phyloP scores from a whole-genome alignment of 1,140 invertebrate species.

The Drosophila hydei region DNA sequence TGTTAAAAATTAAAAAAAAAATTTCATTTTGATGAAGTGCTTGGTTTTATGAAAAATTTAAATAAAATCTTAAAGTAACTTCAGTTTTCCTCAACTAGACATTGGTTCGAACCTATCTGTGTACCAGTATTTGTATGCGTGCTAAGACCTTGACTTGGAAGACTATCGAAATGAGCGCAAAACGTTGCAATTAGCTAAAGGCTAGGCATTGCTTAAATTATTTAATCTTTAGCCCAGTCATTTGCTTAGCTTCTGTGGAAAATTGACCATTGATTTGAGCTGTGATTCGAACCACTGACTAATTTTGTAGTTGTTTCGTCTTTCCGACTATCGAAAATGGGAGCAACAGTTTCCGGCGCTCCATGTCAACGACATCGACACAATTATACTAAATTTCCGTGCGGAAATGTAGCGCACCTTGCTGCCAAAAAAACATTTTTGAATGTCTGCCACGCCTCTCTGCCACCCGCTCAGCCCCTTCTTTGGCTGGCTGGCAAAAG shows the following conservation, averaged over 20 bases:
- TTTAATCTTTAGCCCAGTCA: no score
- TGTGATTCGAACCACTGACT: not conserved
- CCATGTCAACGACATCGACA: constrained; percentile 70
- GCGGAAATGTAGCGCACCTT: constrained; percentile 55
- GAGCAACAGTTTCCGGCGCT: constrained; percentile 70
- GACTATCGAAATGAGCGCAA: not conserved
- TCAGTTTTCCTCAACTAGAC: no score
- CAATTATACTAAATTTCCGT: constrained; percentile 77
- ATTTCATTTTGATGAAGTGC: no score
- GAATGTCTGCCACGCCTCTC: constrained; percentile 3
- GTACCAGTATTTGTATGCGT: not conserved
- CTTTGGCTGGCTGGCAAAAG: constrained; percentile 56
- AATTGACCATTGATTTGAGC: no score
- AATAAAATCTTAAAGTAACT: no score
- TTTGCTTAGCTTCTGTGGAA: no score
- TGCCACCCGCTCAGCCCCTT: not conserved
- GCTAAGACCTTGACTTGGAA: constrained; percentile 7
- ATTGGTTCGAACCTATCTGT: no score
- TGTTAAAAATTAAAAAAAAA: no score
- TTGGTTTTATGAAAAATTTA: no score
- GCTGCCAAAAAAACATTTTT: constrained; percentile 28
- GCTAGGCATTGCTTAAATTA: no score
- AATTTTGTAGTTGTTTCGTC: not conserved
- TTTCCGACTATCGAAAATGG: constrained; percentile 14
- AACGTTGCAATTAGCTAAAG: no score